Percentiles rank a stretch among this genome's conserved stretches.
Conservation (phyloP, 35 echinoderm and acorn worm species). For the Apostichopus californicus region DNA sequence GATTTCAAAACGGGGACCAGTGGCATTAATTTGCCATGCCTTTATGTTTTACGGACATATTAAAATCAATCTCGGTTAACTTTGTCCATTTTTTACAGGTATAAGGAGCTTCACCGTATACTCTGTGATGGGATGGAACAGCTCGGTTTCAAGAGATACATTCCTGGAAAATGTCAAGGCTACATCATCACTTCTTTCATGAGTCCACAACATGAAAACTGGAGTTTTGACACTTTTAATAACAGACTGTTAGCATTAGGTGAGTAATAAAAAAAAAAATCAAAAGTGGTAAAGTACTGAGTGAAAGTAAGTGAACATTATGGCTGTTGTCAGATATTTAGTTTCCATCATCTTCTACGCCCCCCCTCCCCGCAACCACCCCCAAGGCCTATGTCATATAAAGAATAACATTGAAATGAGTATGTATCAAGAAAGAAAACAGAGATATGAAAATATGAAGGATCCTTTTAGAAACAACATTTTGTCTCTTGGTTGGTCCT, state of each 20-base stretch:
- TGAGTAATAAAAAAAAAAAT: neutral
- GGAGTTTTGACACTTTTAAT: slow-evolving; percentile 76
- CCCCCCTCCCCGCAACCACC: no score
- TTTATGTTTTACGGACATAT: no score
- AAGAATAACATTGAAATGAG: no score
- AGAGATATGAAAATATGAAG: no score
- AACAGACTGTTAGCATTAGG: slow-evolving; percentile 62
- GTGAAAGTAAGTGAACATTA: neutral
- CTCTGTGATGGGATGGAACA: slow-evolving; percentile 64
- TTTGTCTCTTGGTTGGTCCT: no score
- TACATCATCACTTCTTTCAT: slow-evolving; percentile 85
- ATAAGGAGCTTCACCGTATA: slow-evolving; percentile 64
- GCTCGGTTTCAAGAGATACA: slow-evolving; percentile 66
- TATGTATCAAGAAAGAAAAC: no score
- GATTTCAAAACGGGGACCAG: no score
- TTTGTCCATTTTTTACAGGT: slow-evolving; percentile 45
- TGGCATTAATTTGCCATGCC: no score
- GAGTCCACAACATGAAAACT: slow-evolving; percentile 71
- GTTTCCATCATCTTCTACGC: neutral
- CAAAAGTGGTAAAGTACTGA: neutral
- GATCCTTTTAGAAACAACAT: no score
- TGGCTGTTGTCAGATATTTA: neutral
- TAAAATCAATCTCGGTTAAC: neutral
- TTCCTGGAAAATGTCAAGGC: slow-evolving; percentile 48
- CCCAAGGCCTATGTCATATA: no score